Percentiles rank a stretch among this genome's conserved stretches.
These are phyloP conservation scores for Podarcis muralis DNA, from an alignment of 2,113 vertebrate species.

Conservation along the genomic window DNA sequence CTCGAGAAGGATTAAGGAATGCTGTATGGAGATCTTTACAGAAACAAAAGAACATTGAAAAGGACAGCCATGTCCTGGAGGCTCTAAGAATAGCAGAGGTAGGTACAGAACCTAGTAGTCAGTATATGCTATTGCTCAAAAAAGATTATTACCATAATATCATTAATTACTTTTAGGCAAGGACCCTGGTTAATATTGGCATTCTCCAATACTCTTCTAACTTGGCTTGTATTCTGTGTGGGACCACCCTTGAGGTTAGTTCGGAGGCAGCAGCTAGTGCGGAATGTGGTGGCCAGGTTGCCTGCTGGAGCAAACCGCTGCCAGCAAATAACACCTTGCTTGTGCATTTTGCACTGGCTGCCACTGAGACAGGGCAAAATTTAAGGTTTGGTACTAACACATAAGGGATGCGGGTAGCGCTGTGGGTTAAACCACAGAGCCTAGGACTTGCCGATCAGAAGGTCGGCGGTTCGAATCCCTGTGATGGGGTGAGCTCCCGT, in stretches of 20 bases:
- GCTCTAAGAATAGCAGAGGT: slow-evolving; percentile 56
- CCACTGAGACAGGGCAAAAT: too few species aligned
- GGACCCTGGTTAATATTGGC: neutral
- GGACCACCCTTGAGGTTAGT: neutral
- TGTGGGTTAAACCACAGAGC: too few species aligned
- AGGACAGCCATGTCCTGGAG: slow-evolving; percentile 28
- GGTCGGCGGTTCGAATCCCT: too few species aligned
- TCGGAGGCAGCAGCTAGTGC: neutral
- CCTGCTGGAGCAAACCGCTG: too few species aligned
- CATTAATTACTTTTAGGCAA: neutral
- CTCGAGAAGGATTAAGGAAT: slow-evolving; percentile 52
- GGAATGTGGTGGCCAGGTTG: too few species aligned
- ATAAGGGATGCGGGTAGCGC: too few species aligned
- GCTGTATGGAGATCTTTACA: slow-evolving; percentile 44
- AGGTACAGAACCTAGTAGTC: neutral
- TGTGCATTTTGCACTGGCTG: too few species aligned
- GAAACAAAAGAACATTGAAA: slow-evolving; percentile 39
- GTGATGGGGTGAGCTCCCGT: too few species aligned
- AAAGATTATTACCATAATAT: neutral
- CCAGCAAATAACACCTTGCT: too few species aligned
- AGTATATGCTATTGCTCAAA: neutral
- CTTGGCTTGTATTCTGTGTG: too few species aligned
- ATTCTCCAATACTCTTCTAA: neutral
- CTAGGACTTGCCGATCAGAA: too few species aligned
- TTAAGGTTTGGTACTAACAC: too few species aligned